These are phyloP conservation scores for Eciton burchellii DNA, from an alignment of 1,140 invertebrate species.

Conservation along the genomic window DNA sequence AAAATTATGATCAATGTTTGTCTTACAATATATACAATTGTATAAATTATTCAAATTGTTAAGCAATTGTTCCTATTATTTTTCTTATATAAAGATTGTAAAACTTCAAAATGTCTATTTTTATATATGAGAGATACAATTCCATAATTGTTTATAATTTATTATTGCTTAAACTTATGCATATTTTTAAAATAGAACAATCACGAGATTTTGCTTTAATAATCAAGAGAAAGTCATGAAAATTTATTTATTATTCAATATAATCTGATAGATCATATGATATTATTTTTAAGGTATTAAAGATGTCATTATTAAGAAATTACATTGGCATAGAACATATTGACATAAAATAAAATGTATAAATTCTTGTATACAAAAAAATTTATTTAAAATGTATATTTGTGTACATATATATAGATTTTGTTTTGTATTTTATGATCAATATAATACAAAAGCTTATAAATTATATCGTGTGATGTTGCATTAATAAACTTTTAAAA, in stretches of 20 bases:
- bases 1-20: neutral
- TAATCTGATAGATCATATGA: neutral
- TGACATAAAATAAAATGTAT: too few species aligned
- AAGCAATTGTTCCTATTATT: neutral
- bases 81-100: neutral
- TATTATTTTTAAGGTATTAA: constrained; percentile 2
- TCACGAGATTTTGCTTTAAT: neutral
- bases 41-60: constrained; percentile 12
- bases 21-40: neutral
- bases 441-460: neutral
- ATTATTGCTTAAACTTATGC: too few species aligned
- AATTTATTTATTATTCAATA: constrained; percentile 1
- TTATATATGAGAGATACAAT: neutral
- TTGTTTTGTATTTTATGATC: neutral
- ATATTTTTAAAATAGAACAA: constrained; percentile 1
- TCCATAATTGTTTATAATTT: neutral
- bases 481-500: constrained; percentile 3
- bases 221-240: neutral
- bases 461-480: neutral
- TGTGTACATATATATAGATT: neutral
- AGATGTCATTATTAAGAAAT: neutral
- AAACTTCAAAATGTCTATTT: neutral
- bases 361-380: neutral
- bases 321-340: too few species aligned
- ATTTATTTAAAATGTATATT: constrained; percentile 44